A percentile compares a stretch with the other conserved stretches of the same genome.
Evolutionary conservation across 2,113 vertebrate genomes (phyloP).

Genomic region (Rana temporaria): DNA sequence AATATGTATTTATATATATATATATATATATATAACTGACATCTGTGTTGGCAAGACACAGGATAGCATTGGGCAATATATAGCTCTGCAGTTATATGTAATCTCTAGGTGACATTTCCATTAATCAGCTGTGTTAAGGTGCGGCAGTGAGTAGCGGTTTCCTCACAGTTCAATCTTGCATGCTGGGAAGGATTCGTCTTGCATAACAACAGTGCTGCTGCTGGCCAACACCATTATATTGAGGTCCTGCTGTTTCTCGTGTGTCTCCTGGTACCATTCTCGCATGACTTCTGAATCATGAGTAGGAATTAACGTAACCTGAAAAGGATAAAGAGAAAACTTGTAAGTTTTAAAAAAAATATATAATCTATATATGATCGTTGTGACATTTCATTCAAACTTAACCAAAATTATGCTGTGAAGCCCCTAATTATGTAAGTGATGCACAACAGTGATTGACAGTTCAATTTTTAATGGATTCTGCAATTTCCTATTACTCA

Average conservation of each 20-base stretch:
- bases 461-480: no score
- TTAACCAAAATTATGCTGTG: background rate
- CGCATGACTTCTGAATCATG: conserved; percentile 97
- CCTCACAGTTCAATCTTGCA: conserved; percentile 96
- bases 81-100: conserved; percentile 61
- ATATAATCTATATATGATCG: no score
- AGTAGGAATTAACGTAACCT: conserved; percentile 97
- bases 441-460: background rate
- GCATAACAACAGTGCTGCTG: conserved; percentile 99
- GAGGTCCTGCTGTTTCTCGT: conserved; percentile 94
- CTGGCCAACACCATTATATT: conserved; percentile 98
- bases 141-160: conserved; percentile 16
- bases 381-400: no score
- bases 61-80: conserved; percentile 73
- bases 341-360: no score
- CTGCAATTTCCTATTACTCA: no score
- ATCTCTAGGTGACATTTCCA: conserved; percentile 74
- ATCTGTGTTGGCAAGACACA: conserved; percentile 72
- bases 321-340: background rate
- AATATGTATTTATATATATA: conserved; percentile 51
- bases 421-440: background rate
- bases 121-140: conserved; percentile 63
- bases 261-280: conserved; percentile 98
- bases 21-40: conserved; percentile 68
- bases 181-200: conserved; percentile 98